Conservation (phyloP, 2,888 invertebrate species). For the Agrilus cyanescens region DNA sequence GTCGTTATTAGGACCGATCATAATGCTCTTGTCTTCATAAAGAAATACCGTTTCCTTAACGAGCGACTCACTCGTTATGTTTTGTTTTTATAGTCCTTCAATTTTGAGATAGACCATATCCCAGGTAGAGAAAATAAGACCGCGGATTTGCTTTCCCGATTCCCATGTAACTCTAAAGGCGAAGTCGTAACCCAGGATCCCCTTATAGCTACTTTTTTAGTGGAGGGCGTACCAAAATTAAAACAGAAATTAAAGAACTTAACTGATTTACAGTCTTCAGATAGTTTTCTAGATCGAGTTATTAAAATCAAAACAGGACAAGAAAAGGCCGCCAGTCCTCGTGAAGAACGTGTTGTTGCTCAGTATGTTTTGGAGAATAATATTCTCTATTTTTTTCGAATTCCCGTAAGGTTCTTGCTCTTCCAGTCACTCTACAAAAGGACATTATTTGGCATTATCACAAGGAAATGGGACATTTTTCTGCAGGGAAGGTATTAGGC, state of each 20-base stretch:
- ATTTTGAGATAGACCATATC: conserved; percentile 14
- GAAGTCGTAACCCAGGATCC: not conserved
- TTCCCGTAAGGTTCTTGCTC: too few species aligned
- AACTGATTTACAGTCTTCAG: not conserved
- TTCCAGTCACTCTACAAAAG: not conserved
- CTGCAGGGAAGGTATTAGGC: too few species aligned
- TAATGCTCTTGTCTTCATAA: conserved; percentile 15
- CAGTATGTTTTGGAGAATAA: too few species aligned
- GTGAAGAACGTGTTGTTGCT: not conserved
- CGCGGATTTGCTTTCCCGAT: conserved; percentile 20
- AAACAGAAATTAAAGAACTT: not conserved
- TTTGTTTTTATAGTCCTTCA: conserved; percentile 15
- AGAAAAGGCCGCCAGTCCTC: not conserved
- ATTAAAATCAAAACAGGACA: not conserved
- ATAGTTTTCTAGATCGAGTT: not conserved
- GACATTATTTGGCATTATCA: not conserved
- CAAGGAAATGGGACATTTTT: not conserved
- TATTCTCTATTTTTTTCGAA: too few species aligned
- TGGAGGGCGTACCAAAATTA: not conserved
- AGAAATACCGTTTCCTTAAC: conserved; percentile 12
- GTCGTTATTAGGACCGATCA: conserved; percentile 20
- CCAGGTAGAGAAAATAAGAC: conserved; percentile 16
- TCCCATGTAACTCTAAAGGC: conserved; percentile 4
- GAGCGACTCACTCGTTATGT: conserved; percentile 17
- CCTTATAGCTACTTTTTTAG: not conserved